Base-by-base conservation (phyloP, 1,140 invertebrate species). In the Chelonus insularis region DNA sequence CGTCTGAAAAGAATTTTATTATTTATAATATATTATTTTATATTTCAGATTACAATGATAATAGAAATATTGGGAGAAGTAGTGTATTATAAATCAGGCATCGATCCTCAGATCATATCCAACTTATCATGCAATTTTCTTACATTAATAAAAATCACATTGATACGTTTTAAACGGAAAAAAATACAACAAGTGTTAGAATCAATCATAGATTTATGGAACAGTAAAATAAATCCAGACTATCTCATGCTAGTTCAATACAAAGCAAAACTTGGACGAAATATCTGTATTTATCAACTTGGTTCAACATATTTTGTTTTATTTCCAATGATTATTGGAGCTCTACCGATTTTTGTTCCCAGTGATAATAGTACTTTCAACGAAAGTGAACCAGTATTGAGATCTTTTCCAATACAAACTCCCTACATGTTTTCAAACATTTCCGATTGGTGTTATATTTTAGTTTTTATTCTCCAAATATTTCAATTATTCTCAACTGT, bases 381-480 rank as follows among this genome's bases (percentile, higher is more conserved):
- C 25, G 12, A 12, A 1, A 57, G 18, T 47, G 6, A 47, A n/a
- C 12, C 16, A 2, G 12, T 21, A 8, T 1, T 52, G 25, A 57
- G 20, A 63, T 16, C 34, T 6, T 25, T 63, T 16, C 68, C 68
- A 2, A 1, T 65, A 1, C n/a, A 20, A 51, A 57, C 50, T 14
- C 50, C 45, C 14, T 67, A 63, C 43, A 11, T 60, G 6, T 62
- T 59, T 14, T 37, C 20, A 12, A 4, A 56, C 11, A 50, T 23
- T 8, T 32, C 29, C 1, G n/a, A 20, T 25, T 45, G 8, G 4
- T 34, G 54, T 32, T 66, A 70, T 34, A 21, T 6, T 25, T 16
- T 16, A 0, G 1, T 67, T n/a, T 68, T 61, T 16, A 34, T 64
- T 4, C 25, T 55, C 1, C 63, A 71, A 25, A 41, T 11, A 39